These are phyloP conservation scores for Esperia sulphurella DNA, from an alignment of 2,888 invertebrate genomes.

Conservation along the genomic window DNA sequence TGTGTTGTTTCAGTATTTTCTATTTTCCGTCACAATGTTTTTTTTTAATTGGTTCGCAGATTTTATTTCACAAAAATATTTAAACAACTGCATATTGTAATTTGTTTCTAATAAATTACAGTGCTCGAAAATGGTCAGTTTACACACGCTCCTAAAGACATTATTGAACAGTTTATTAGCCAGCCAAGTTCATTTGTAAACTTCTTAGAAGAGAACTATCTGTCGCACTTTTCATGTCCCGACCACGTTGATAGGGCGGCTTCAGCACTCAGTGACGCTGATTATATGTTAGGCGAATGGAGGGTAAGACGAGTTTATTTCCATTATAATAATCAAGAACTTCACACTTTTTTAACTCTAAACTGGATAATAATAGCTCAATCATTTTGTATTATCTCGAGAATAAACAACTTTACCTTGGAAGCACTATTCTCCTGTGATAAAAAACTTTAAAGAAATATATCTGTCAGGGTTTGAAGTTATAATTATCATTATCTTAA, in stretches of 20 bases:
- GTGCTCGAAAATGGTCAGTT: conserved; percentile 60
- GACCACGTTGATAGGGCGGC: conserved; percentile 81
- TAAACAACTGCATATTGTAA: too few relatives aligned
- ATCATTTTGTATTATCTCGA: too few relatives aligned
- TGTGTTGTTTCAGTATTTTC: too few relatives aligned
- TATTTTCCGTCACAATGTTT: too few relatives aligned
- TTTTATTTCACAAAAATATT: not conserved
- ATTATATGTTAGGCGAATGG: conserved; percentile 84
- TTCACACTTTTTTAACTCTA: not conserved
- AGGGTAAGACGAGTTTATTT: conserved; percentile 61
- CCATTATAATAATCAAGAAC: conserved; percentile 1
- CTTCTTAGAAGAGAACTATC: conserved; percentile 87
- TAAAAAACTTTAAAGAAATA: too few relatives aligned
- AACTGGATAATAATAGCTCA: too few relatives aligned
- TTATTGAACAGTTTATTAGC: conserved; percentile 83
- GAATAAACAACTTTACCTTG: too few relatives aligned
- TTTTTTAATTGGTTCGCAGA: too few relatives aligned
- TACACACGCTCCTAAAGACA: conserved; percentile 81
- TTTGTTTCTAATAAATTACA: conserved; percentile 23
- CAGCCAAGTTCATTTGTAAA: conserved; percentile 83
- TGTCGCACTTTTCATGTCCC: conserved; percentile 84
- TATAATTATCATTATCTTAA: too few relatives aligned
- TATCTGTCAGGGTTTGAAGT: too few relatives aligned
- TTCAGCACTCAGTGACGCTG: conserved; percentile 84
- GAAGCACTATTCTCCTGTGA: too few relatives aligned